These are phyloP conservation scores for Andricus grossulariae DNA, from an alignment of 1,140 invertebrate genomes.

Conservation along the genomic window DNA sequence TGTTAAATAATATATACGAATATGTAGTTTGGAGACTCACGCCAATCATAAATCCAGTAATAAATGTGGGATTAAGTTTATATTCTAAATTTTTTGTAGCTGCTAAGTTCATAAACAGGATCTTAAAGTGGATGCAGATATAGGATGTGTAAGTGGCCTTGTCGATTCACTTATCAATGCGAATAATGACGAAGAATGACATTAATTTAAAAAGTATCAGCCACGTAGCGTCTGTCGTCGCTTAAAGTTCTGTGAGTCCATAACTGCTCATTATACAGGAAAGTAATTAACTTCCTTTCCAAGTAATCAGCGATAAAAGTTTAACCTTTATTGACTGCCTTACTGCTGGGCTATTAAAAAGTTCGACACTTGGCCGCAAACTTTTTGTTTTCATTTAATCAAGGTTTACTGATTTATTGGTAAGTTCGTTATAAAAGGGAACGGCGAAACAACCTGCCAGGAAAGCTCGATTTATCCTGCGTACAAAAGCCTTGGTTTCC, in stretches of 20 bases:
- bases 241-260: background rate
- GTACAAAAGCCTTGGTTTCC: background rate
- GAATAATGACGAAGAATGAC: background rate
- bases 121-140: no score
- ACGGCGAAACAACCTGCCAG: background rate
- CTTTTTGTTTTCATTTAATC: conserved; percentile 25
- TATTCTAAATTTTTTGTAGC: no score
- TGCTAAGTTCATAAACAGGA: no score
- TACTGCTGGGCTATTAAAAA: conserved; percentile 27
- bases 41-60: no score
- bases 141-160: no score
- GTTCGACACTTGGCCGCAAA: background rate
- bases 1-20: no score
- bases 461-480: conserved; percentile 6
- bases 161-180: no score
- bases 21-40: no score
- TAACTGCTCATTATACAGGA: conserved; percentile 24
- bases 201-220: background rate
- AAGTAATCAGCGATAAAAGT: conserved; percentile 28
- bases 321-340: conserved; percentile 25
- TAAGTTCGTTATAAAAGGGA: conserved; percentile 3
- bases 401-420: conserved; percentile 24
- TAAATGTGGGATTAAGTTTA: no score
- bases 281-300: conserved; percentile 23
- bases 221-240: background rate